phyloP scores from a whole-genome alignment of 2,797 vertebrate genomes.

The Todus mexicanus region DNA sequence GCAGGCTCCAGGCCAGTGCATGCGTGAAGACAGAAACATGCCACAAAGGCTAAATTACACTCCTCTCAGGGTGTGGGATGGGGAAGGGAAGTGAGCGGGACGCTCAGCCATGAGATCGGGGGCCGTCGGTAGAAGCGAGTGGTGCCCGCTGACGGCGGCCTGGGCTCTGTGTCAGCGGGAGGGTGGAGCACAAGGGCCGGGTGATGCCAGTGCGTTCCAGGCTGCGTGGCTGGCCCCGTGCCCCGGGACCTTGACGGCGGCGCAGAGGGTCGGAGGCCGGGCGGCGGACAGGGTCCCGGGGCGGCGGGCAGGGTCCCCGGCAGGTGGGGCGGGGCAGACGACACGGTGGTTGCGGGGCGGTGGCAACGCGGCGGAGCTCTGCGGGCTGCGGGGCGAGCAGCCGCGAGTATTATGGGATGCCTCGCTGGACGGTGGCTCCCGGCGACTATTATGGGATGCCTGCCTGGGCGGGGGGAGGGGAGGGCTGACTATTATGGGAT shows the following conservation, averaged over 20 bases:
- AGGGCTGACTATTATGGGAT: constrained; percentile 76
- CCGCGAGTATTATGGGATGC: constrained; percentile 55
- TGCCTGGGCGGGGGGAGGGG: not conserved
- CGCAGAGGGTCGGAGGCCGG: no score
- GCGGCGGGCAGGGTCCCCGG: no score
- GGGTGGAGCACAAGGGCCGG: not conserved
- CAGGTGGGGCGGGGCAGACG: not conserved
- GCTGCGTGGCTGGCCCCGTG: not conserved
- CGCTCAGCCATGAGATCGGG: not conserved
- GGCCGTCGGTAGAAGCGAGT: not conserved
- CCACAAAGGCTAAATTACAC: fast-evolving
- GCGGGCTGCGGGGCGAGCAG: constrained; percentile 16
- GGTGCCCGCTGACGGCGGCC: not conserved
- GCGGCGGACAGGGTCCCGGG: no score
- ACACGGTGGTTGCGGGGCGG: not conserved
- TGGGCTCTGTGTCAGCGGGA: not conserved
- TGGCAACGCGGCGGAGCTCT: not conserved
- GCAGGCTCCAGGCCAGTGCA: fast-evolving
- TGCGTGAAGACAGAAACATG: fast-evolving
- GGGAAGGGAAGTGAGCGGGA: not conserved
- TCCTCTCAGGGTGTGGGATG: fast-evolving
- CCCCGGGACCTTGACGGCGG: not conserved
- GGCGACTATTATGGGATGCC: constrained; percentile 66
- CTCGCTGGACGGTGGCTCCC: constrained; percentile 38
- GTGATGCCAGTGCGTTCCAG: constrained; percentile 7